phyloP scores from a whole-genome alignment of 2,113 vertebrate species.

The Pseudorasbora parva region DNA sequence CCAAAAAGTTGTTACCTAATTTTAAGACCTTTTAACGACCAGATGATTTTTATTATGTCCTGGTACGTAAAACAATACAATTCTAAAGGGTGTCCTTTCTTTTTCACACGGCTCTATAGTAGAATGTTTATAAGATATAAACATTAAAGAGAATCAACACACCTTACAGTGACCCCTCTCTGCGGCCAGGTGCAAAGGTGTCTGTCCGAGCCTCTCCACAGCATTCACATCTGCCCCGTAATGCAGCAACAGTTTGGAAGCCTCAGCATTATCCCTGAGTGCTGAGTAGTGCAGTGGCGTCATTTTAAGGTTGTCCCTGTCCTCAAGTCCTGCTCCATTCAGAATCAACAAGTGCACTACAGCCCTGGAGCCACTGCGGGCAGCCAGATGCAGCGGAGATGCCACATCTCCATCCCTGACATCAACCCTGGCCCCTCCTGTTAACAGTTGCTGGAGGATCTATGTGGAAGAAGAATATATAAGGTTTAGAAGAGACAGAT shows the following conservation, averaged over 20 bases:
- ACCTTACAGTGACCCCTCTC: slow-evolving; percentile 55
- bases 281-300: slow-evolving; percentile 49
- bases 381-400: slow-evolving; percentile 57
- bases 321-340: slow-evolving; percentile 42
- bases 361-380: slow-evolving; percentile 62
- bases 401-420: slow-evolving; percentile 49
- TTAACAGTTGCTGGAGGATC: slow-evolving; percentile 59
- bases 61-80: too few species aligned
- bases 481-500: not conserved
- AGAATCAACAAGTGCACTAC: not conserved
- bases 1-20: too few species aligned
- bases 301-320: slow-evolving; percentile 48
- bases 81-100: too few species aligned
- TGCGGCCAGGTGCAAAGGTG: slow-evolving; percentile 55
- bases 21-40: too few species aligned
- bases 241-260: slow-evolving; percentile 57
- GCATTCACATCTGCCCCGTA: slow-evolving; percentile 53
- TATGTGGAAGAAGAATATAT: not conserved
- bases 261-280: slow-evolving; percentile 20
- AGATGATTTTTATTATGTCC: too few species aligned
- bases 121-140: too few species aligned
- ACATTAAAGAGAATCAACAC: not conserved
- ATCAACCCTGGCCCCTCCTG: slow-evolving; percentile 14
- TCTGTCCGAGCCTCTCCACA: slow-evolving; percentile 44
- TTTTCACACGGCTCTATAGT: too few species aligned